phyloP scores from a whole-genome alignment of 2,113 vertebrate species.

The Ceyx margarethae region DNA sequence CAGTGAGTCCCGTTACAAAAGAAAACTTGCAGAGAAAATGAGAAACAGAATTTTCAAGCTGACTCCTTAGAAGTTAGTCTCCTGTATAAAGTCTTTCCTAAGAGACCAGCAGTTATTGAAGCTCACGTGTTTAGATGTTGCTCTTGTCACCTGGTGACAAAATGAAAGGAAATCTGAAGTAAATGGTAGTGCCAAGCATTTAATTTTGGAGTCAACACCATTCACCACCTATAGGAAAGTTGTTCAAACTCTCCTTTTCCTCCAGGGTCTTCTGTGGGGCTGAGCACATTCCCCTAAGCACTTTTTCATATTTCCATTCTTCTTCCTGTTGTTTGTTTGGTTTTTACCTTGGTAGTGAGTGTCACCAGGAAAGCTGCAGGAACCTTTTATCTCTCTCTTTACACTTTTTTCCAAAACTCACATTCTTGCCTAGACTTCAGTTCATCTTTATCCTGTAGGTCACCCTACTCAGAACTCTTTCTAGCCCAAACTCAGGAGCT shows the following conservation, averaged over 20 bases:
- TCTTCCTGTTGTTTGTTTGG: not conserved
- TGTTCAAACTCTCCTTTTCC: not conserved
- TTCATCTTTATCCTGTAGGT: not conserved
- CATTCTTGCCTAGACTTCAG: not conserved
- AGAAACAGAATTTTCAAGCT: not conserved
- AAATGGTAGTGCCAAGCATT: not conserved
- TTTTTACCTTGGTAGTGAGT: not conserved
- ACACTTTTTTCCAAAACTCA: not conserved
- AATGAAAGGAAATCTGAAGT: not conserved
- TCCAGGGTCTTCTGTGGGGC: not conserved
- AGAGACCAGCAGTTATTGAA: not conserved
- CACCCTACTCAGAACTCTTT: not conserved
- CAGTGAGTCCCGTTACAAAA: not conserved
- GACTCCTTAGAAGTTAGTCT: not conserved
- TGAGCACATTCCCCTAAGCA: not conserved
- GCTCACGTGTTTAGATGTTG: not conserved
- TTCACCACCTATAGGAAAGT: not conserved
- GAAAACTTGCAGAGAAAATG: not conserved
- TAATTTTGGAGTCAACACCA: not conserved
- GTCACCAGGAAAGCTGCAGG: not conserved
- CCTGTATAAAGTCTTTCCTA: not conserved
- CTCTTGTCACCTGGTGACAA: not conserved
- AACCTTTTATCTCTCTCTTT: not conserved
- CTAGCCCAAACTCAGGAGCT: not conserved
- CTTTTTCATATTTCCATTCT: not conserved